Conservation (phyloP, 2,113 vertebrate species). For the Circaetus gallicus region DNA sequence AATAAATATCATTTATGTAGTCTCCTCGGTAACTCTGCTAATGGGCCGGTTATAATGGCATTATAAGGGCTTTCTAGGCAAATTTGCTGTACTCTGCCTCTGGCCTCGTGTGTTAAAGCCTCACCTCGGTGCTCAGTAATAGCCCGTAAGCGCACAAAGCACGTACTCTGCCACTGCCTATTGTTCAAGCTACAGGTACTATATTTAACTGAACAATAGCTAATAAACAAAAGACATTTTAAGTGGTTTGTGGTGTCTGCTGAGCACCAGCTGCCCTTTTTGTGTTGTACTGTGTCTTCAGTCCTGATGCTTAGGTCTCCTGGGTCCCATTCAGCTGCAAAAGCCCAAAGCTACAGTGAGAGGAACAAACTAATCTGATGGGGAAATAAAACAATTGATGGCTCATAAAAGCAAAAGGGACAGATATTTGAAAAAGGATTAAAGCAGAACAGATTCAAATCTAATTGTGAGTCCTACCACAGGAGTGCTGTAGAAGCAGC, state of each 20-base stretch:
- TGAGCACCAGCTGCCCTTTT: neutral
- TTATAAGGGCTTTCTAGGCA: neutral
- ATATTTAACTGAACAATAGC: conserved; percentile 4
- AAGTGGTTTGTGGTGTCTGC: neutral
- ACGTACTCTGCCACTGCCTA: neutral
- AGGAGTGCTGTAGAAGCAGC: neutral
- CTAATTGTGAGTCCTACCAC: neutral
- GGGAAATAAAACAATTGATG: neutral
- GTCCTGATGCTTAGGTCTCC: neutral
- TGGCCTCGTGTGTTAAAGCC: neutral
- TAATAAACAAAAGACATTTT: conserved; percentile 23
- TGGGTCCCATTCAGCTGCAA: neutral
- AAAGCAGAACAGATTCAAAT: neutral
- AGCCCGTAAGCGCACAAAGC: neutral
- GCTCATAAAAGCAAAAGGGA: neutral
- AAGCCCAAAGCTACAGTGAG: neutral
- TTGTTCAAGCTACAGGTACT: neutral
- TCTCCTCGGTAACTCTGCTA: neutral
- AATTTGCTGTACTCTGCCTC: neutral
- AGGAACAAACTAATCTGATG: neutral
- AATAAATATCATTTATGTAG: neutral
- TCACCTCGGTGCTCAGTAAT: rapidly evolving
- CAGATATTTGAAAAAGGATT: neutral
- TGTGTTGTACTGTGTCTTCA: neutral
- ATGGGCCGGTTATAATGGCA: neutral